These are phyloP conservation scores for Hystrix cristata DNA, from an alignment of 2,113 vertebrate genomes.

Conservation along the genomic window DNA sequence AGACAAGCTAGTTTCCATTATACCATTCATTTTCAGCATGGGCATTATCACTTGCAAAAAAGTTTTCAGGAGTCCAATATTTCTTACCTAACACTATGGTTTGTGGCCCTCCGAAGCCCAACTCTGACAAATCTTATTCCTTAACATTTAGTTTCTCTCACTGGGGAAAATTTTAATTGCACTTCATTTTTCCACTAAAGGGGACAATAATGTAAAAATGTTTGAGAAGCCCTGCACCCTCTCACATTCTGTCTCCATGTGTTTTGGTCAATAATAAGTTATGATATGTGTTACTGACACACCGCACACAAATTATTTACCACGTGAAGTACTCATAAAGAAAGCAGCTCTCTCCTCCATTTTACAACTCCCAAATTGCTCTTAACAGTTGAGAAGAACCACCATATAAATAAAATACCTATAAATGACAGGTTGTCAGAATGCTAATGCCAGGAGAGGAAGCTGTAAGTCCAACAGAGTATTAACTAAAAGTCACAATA, in stretches of 20 bases:
- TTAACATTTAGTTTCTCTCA: constrained; percentile 1
- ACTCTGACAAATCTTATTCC: not conserved
- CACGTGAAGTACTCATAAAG: not conserved
- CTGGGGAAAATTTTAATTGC: not conserved
- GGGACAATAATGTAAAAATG: not conserved
- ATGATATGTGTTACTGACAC: not conserved
- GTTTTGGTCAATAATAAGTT: constrained; percentile 8
- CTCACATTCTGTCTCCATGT: not conserved
- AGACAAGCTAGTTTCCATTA: not conserved
- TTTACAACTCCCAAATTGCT: constrained; percentile 11
- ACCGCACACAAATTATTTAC: not conserved
- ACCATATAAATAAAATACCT: not conserved
- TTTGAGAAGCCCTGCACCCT: not conserved
- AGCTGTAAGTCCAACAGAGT: not conserved
- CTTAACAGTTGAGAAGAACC: constrained; percentile 8
- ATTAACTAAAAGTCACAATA: not conserved
- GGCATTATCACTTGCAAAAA: not conserved
- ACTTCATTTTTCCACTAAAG: not conserved
- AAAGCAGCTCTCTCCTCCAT: not conserved
- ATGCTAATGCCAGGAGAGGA: not conserved
- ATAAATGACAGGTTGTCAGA: not conserved
- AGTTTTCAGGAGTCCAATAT: not conserved
- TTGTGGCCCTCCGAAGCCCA: not conserved
- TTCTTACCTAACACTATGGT: not conserved
- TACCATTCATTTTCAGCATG: not conserved